Percentiles rank a stretch among this genome's conserved stretches.
These are phyloP conservation scores for Protodeltote pygarga DNA, from an alignment of 2,888 invertebrate genomes.

Conservation along the genomic window DNA sequence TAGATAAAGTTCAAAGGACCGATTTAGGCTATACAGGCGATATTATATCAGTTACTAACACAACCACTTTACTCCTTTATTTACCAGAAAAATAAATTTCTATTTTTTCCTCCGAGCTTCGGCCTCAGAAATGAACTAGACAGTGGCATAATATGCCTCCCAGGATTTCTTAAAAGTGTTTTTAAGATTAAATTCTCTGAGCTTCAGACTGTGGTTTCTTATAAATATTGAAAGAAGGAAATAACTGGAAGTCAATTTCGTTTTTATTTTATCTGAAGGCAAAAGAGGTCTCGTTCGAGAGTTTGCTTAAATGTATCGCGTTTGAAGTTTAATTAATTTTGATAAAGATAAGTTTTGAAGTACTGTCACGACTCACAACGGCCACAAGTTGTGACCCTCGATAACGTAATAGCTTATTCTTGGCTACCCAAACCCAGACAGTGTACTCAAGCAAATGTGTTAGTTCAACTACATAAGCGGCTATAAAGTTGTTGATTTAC, in stretches of 20 bases:
- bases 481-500: constrained; percentile 58
- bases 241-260: background rate
- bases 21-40: no score
- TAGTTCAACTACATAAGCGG: constrained; percentile 35
- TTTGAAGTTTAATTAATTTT: constrained; percentile 13
- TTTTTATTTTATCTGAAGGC: constrained; percentile 7
- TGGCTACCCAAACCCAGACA: constrained; percentile 16
- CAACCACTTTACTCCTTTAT: no score
- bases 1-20: no score
- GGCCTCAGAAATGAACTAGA: constrained; percentile 8
- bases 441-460: constrained; percentile 42
- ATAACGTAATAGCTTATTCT: constrained; percentile 20
- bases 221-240: constrained; percentile 10
- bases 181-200: constrained; percentile 10
- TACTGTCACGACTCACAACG: constrained; percentile 1
- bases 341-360: constrained; percentile 10
- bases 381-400: constrained; percentile 4
- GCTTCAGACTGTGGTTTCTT: constrained; percentile 1
- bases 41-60: no score
- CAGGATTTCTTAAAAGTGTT: constrained; percentile 16
- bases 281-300: background rate
- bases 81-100: background rate
- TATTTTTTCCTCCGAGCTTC: constrained; percentile 12
- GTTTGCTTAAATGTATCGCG: constrained; percentile 2
- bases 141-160: constrained; percentile 11